Base-by-base conservation (phyloP, 1,140 invertebrate genomes). In the Littorina saxatilis region DNA sequence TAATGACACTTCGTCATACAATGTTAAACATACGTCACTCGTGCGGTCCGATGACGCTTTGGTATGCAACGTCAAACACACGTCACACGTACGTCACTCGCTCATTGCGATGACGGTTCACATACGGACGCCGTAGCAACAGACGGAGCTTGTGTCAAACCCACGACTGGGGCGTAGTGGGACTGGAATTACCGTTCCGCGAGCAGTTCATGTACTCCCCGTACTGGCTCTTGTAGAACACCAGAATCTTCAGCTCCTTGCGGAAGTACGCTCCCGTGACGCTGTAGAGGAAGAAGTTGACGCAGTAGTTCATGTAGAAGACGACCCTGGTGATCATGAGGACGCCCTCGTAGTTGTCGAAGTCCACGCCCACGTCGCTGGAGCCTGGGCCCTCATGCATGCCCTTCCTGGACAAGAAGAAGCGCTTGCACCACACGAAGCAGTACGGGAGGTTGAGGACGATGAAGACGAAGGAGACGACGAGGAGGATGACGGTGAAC, bases 231-330 rank as follows among this genome's bases (percentile, higher is more conserved):
- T 58, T 1, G 68, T 74, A 79, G n/a, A 72, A 73, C n/a, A 84
- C 68, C 29, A 84, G 40, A 4, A 77, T 55, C 58, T 75, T 79
- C 50, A 84, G 75, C 70, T 84, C 75, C 20, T 73, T 50, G 13
- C 83, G 74, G 79, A 84, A 84, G 58, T 81, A 84, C 47, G 89
- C 85, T 0, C 91, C 91, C 0, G 88, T 91, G 5, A 91, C 79
- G 83, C 88, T 88, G 80, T 91, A 91, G 13, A 91, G 85, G 78
- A 91, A 91, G 78, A 91, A 91, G 82, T 91, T 91, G 20, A 89
- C 84, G 40, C 88, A 89, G 75, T 91, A 91, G 82, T 91, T 91
- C 47, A 90, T 79, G 83, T 88, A 90, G 79, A 90, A 91, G 29
- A 91, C 87, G 20, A 87, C 89, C 13, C 88, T 82, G 3, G 88